Conservation (phyloP, 2,113 vertebrate species). For the Elgaria multicarinata region DNA sequence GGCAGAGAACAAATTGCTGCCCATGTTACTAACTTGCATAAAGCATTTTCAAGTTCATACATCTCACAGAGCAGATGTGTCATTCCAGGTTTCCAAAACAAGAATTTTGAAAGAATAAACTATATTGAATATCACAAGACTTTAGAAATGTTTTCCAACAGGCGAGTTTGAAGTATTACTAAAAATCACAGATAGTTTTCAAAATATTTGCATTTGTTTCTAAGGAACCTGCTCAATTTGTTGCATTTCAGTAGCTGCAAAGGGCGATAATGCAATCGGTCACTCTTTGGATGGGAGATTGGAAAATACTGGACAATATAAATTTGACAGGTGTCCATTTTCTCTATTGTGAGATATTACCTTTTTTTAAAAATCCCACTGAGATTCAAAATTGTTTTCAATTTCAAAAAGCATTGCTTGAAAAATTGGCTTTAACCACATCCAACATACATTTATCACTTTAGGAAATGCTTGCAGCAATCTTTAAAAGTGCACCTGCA, state of each 20-base stretch:
- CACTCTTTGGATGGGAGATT: conserved; percentile 46
- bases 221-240: conserved; percentile 57
- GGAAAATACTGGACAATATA: conserved; percentile 50
- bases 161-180: not conserved
- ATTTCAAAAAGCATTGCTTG: conserved; percentile 35
- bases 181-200: conserved; percentile 27
- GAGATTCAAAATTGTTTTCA: conserved; percentile 63
- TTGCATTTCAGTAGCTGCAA: conserved; percentile 32
- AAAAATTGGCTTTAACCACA: conserved; percentile 34
- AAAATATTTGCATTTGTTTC: conserved; percentile 58
- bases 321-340: conserved; percentile 26
- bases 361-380: conserved; percentile 29
- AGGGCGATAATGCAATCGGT: conserved; percentile 29
- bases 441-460: conserved; percentile 53
- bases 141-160: not conserved
- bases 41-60: not conserved
- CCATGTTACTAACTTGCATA: too few relatives aligned
- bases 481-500: conserved; percentile 55
- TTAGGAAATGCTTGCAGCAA: conserved; percentile 51
- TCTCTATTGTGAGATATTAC: not conserved
- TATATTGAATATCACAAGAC: not conserved
- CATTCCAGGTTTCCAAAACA: not conserved
- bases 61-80: not conserved
- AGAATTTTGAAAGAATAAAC: not conserved
- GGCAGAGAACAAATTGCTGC: not conserved